Evolutionary conservation across 1,140 invertebrate species (phyloP).

Genomic region (Fopius arisanus): DNA sequence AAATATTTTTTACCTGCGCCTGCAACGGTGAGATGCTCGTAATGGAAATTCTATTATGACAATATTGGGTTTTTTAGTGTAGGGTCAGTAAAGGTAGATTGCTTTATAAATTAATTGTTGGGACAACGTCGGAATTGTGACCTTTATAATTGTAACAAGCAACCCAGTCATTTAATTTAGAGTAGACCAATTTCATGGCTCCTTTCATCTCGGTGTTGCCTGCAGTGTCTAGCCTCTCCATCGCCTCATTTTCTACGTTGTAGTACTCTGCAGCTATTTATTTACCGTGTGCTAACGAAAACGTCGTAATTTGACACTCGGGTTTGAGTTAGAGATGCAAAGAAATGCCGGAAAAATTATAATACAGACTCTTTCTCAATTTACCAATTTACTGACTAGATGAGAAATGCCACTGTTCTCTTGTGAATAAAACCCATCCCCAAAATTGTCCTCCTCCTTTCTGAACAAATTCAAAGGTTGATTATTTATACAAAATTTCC

Average conservation of each 20-base stretch:
- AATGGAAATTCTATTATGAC: no score
- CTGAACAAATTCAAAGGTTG: no score
- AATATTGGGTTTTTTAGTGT: no score
- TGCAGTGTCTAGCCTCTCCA: neutral
- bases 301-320: neutral
- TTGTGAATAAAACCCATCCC: no score
- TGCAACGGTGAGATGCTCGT: no score
- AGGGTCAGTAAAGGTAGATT: no score
- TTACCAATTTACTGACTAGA: neutral
- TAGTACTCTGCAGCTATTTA: neutral
- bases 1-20: no score
- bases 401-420: no score
- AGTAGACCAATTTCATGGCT: slow-evolving; percentile 29
- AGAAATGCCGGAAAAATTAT: neutral
- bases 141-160: slow-evolving; percentile 27
- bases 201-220: slow-evolving; percentile 18
- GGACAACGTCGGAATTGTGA: neutral
- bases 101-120: neutral
- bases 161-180: slow-evolving; percentile 24
- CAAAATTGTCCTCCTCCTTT: neutral
- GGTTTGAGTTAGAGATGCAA: neutral
- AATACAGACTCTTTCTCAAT: neutral
- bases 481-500: no score
- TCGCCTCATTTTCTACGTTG: neutral
- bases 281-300: neutral